Conservation (phyloP, 2,888 invertebrate species). For the Horisme vitalbata region DNA sequence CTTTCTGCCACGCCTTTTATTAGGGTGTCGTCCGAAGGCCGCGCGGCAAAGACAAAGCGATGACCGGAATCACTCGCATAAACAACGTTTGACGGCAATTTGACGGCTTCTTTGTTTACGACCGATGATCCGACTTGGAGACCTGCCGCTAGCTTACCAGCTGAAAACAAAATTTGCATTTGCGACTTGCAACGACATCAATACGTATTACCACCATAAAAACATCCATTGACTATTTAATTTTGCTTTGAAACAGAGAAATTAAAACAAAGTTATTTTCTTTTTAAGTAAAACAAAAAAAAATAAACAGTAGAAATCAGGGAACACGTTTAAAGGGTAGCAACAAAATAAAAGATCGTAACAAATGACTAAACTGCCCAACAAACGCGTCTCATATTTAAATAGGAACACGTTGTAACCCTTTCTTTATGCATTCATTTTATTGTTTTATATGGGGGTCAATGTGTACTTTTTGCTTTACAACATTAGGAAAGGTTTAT, state of each 20-base stretch:
- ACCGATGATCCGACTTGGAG: conserved; percentile 39
- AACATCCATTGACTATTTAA: too few relatives aligned
- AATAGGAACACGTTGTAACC: conserved; percentile 76
- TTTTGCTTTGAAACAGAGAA: too few relatives aligned
- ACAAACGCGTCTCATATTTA: conserved; percentile 66
- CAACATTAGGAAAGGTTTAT: conserved; percentile 74
- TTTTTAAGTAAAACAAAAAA: conserved; percentile 26
- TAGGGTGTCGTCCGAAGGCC: conserved; percentile 80
- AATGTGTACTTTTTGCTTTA: conserved; percentile 70
- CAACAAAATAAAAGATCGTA: conserved; percentile 63
- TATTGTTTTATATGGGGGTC: conserved; percentile 80
- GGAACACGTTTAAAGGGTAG: conserved; percentile 48
- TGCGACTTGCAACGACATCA: neutral
- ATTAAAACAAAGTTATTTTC: conserved; percentile 11
- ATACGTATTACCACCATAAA: too few relatives aligned
- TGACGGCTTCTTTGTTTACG: conserved; percentile 76
- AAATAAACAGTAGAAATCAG: conserved; percentile 36
- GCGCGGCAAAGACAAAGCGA: conserved; percentile 77
- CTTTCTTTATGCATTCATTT: conserved; percentile 69
- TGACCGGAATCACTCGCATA: conserved; percentile 75
- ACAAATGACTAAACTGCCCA: conserved; percentile 74
- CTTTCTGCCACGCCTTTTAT: conserved; percentile 81
- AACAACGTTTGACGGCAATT: conserved; percentile 74
- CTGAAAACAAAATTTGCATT: conserved; percentile 1
- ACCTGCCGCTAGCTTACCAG: conserved; percentile 19